Percentiles rank a stretch among this genome's conserved stretches.
Conservation (phyloP, 2,113 vertebrate genomes). For the Ursus arctos region DNA sequence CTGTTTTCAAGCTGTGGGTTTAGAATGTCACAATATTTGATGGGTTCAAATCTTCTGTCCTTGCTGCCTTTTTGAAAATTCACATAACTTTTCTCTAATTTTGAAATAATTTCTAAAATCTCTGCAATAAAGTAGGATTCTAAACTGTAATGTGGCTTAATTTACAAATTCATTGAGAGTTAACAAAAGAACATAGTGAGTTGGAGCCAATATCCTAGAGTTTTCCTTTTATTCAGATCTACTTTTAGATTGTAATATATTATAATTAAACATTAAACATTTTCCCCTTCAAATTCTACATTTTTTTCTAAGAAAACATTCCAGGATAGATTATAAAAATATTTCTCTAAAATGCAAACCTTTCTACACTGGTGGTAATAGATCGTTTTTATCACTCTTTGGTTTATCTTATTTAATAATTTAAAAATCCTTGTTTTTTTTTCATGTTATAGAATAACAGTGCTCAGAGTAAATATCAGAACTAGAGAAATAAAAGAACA, state of each 20-base stretch:
- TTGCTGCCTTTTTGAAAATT: not conserved
- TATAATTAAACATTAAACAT: not conserved
- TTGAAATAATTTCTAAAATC: not conserved
- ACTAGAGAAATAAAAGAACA: not conserved
- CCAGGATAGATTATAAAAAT: not conserved
- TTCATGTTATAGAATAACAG: not conserved
- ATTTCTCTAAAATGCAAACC: slow-evolving; percentile 2
- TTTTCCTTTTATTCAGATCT: slow-evolving; percentile 2
- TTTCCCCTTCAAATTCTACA: not conserved
- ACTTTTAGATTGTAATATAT: not conserved
- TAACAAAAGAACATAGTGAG: not conserved
- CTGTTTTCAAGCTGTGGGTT: not conserved
- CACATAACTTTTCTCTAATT: not conserved
- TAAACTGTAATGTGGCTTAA: not conserved
- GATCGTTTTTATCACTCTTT: not conserved
- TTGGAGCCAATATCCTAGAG: not conserved
- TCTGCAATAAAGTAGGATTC: not conserved
- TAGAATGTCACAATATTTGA: not conserved
- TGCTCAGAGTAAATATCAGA: not conserved
- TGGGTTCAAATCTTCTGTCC: not conserved
- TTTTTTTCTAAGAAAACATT: not conserved
- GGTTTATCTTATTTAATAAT: not conserved
- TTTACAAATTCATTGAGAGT: not conserved
- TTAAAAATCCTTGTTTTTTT: not conserved
- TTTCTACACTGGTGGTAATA: not conserved